phyloP scores from a whole-genome alignment of 2,797 vertebrate genomes.

The Chromis chromis region DNA sequence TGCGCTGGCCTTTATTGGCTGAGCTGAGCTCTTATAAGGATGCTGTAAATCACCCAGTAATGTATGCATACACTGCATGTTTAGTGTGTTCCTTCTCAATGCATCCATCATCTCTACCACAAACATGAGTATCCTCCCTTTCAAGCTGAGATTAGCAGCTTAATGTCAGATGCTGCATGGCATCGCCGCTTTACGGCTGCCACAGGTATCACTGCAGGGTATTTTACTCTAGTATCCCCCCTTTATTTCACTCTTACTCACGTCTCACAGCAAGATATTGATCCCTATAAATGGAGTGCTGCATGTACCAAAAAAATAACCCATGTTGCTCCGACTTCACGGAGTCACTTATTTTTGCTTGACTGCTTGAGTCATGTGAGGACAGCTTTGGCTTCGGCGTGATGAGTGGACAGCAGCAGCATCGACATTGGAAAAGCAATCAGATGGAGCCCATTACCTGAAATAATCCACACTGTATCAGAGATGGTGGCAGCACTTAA shows the following conservation, averaged over 20 bases:
- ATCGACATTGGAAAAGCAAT: constrained; percentile 18
- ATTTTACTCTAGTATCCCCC: constrained; percentile 20
- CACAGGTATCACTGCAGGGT: constrained; percentile 60
- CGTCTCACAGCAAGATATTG: constrained; percentile 50
- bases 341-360: constrained; percentile 30
- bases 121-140: constrained; percentile 38
- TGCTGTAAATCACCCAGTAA: constrained; percentile 7
- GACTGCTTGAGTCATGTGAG: constrained; percentile 49
- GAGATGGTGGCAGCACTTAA: constrained; percentile 8
- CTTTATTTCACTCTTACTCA: constrained; percentile 45
- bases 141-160: constrained; percentile 57
- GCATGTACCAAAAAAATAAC: constrained; percentile 33
- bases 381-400: constrained; percentile 39
- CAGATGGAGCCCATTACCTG: constrained; percentile 18
- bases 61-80: constrained; percentile 4
- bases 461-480: constrained; percentile 26
- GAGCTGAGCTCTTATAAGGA: neutral
- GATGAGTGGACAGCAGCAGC: constrained; percentile 22
- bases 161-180: constrained; percentile 45
- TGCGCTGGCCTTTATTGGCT: neutral
- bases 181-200: constrained; percentile 25
- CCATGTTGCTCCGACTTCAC: constrained; percentile 28
- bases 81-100: constrained; percentile 33
- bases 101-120: constrained; percentile 36
- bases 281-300: constrained; percentile 49